Evolutionary conservation across 35 echinoderm and acorn worm genomes (phyloP).

Genomic region (Amphiura filiformis): DNA sequence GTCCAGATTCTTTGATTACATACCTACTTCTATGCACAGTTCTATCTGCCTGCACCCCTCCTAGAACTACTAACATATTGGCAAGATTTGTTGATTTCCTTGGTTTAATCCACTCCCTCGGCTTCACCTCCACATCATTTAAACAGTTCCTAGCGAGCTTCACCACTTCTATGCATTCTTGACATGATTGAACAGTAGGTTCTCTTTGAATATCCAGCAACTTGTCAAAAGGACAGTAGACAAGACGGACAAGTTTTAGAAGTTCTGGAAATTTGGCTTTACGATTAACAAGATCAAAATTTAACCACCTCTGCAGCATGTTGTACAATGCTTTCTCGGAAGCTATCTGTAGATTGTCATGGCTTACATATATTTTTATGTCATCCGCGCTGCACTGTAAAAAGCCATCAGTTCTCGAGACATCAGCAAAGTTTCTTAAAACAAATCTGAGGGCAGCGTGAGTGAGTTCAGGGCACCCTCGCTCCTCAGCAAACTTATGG

Average conservation of each 20-base stretch:
- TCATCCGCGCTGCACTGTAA: conserved; percentile 27
- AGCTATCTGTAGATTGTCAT: conserved; percentile 41
- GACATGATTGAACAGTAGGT: background rate
- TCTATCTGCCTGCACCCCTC: conserved; percentile 26
- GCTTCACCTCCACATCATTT: conserved; percentile 3
- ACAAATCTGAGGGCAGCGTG: conserved; percentile 35
- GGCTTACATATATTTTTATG: conserved; percentile 5
- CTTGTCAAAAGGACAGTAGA: background rate
- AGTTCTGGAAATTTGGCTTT: conserved; percentile 12
- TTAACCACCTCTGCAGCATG: conserved; percentile 40
- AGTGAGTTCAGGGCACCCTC: conserved; percentile 43
- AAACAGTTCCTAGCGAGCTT: conserved; percentile 16
- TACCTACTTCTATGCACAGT: background rate
- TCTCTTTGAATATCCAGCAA: conserved; percentile 12
- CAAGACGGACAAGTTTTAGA: conserved; percentile 23
- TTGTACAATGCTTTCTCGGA: conserved; percentile 39
- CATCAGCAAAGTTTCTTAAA: conserved; percentile 38
- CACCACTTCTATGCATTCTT: conserved; percentile 30
- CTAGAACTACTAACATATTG: conserved; percentile 52
- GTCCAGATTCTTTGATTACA: background rate
- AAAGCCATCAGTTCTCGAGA: conserved; percentile 26
- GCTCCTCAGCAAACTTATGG: conserved; percentile 45
- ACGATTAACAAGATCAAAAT: conserved; percentile 1
- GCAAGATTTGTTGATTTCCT: conserved; percentile 42
- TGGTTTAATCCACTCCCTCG: conserved; percentile 41